Evolutionary conservation across 2,113 vertebrate genomes (phyloP).

Genomic region (Anarhynchus alexandrinus): DNA sequence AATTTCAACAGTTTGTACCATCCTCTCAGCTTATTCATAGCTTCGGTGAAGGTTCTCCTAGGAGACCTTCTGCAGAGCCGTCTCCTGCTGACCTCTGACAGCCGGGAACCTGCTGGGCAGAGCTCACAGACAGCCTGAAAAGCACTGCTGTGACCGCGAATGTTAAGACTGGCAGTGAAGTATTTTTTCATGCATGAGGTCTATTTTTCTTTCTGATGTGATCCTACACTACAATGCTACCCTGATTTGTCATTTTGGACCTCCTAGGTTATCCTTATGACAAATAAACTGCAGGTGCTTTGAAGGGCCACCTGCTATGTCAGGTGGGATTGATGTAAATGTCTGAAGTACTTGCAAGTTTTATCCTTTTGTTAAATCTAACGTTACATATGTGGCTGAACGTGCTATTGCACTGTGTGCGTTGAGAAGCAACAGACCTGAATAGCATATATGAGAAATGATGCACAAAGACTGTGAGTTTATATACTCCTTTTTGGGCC

Average conservation of each 20-base stretch:
- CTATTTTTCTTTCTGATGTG: not conserved
- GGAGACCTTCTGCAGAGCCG: rapidly evolving
- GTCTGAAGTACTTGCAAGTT: not conserved
- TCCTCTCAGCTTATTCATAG: not conserved
- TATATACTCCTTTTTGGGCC: slow-evolving; percentile 20
- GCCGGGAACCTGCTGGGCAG: not conserved
- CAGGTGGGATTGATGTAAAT: not conserved
- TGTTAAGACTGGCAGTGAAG: not conserved
- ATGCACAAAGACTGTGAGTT: slow-evolving; percentile 28
- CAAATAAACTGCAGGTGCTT: slow-evolving; percentile 21
- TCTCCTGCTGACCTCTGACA: rapidly evolving
- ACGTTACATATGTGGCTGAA: not conserved
- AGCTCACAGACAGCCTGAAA: not conserved
- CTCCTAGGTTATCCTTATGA: not conserved
- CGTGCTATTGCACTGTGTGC: not conserved
- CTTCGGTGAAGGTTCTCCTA: not conserved
- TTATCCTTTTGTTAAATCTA: not conserved
- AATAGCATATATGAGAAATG: not conserved
- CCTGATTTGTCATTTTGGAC: not conserved
- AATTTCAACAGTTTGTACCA: not conserved
- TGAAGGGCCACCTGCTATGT: not conserved
- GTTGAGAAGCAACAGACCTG: not conserved
- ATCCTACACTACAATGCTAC: not conserved
- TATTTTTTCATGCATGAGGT: not conserved
- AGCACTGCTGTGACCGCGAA: not conserved